Evolutionary conservation across 1,140 invertebrate species (phyloP).

Genomic region (Manduca sexta): DNA sequence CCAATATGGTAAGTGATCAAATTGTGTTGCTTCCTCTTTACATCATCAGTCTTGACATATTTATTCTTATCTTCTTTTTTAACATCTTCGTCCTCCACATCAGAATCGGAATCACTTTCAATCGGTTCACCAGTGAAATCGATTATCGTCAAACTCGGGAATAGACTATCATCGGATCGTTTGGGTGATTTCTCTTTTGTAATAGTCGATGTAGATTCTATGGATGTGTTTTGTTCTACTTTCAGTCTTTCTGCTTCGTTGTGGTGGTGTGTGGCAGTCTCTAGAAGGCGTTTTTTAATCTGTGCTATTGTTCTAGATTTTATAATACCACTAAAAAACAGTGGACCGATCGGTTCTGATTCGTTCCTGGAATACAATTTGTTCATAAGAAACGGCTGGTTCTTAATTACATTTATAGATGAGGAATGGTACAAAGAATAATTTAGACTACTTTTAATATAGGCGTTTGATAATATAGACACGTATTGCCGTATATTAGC

Average conservation of each 20-base stretch:
- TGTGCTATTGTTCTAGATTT: slow-evolving; percentile 42
- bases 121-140: slow-evolving; percentile 40
- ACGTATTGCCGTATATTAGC: too few relatives aligned
- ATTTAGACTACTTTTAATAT: too few relatives aligned
- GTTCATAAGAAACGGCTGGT: too few relatives aligned
- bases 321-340: slow-evolving; percentile 56
- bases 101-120: slow-evolving; percentile 24
- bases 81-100: slow-evolving; percentile 14
- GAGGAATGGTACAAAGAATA: too few relatives aligned
- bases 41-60: slow-evolving; percentile 5
- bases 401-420: too few relatives aligned
- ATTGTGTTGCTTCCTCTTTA: slow-evolving; percentile 15
- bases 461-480: too few relatives aligned
- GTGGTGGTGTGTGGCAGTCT: slow-evolving; percentile 38
- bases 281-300: slow-evolving; percentile 44
- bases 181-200: slow-evolving; percentile 7
- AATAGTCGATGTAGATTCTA: slow-evolving; percentile 5
- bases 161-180: slow-evolving; percentile 19
- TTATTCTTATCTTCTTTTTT: slow-evolving; percentile 3
- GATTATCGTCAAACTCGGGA: slow-evolving; percentile 29
- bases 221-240: slow-evolving; percentile 3
- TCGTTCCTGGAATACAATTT: slow-evolving; percentile 19
- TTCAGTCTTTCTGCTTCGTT: slow-evolving; percentile 26
- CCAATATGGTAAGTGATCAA: slow-evolving; percentile 37
- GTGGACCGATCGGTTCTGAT: slow-evolving; percentile 35